Evolutionary conservation across 1,140 invertebrate species (phyloP), one percentile per base, ranked within the genome.

Genomic region (Anadara kagoshimensis): DNA sequence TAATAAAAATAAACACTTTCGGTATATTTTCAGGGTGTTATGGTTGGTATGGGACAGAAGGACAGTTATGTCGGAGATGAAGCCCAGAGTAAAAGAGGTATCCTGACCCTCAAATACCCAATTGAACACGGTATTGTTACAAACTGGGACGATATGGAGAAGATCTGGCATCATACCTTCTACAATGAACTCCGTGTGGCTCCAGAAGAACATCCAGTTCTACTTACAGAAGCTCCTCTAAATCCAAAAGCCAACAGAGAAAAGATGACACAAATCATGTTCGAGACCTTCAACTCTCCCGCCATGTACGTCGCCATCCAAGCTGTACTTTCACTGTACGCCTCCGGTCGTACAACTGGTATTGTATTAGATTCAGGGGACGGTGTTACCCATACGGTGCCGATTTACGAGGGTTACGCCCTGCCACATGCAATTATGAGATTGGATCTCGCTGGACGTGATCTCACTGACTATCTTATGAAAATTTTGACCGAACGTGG

Each of bases 81-180:
- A 66, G 85, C 88, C 57, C 79, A 96, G 90, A 64, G 26, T 20
- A 96, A 96, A 91, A 92, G 89, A 82, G 89, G 89, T 73, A 89
- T 90, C 66, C 82, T 91, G 24, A 87, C 89, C 57, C 69, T 90
- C 41, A 88, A 89, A 66, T 91, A 90, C 78, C 90, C 90, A 22
- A 90, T 91, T 73, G 57, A 68, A 53, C 71, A 97, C 45, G 51
- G 86, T 81, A 95, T 96, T 84, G 95, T 98, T 71, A 96, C 95
- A 79, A 96, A 98, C 90, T 98, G 96, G 96, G 96, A 98, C 83
- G 95, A 91, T 72, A 97, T 98, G 95, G 95, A 96, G 87, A 96
- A 96, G 88, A 96, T 96, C 86, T 97, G 95, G 95, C 95, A 90
- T 77, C 89, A 90, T 75, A 90, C 89, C n/a, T 90, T 90, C 82